phyloP scores from a whole-genome alignment of 2,888 invertebrate species.

The Choreutis nemorana region DNA sequence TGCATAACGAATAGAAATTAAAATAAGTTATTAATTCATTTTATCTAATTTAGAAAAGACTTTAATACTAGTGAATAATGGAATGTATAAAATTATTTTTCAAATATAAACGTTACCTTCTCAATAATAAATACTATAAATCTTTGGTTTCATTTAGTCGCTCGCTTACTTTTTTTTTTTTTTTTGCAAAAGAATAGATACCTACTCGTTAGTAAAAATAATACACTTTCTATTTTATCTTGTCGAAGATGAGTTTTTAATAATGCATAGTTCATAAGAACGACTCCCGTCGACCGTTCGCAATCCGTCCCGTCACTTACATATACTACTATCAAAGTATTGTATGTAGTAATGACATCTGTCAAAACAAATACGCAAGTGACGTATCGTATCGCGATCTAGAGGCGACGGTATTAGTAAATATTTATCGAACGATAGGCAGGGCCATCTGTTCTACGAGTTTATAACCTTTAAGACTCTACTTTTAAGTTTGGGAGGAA shows the following conservation, averaged over 20 bases:
- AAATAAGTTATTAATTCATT: slow-evolving; percentile 10
- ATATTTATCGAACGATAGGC: too few relatives aligned
- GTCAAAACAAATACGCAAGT: too few relatives aligned
- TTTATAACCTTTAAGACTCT: too few relatives aligned
- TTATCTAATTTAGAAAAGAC: slow-evolving; percentile 11
- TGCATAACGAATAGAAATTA: slow-evolving; percentile 13
- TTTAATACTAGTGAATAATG: slow-evolving; percentile 22
- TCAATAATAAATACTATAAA: slow-evolving; percentile 62
- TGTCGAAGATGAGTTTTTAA: slow-evolving; percentile 17
- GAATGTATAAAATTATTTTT: slow-evolving; percentile 57
- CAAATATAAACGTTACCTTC: slow-evolving; percentile 47
- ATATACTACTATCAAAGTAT: too few relatives aligned
- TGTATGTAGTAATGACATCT: too few relatives aligned
- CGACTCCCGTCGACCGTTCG: slow-evolving; percentile 16
- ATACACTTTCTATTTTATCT: too few relatives aligned
- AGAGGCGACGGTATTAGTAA: too few relatives aligned
- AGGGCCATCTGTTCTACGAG: too few relatives aligned
- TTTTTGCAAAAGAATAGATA: slow-evolving; percentile 20
- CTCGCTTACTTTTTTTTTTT: slow-evolving; percentile 32
- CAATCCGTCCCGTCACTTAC: too few relatives aligned
- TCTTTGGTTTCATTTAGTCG: slow-evolving; percentile 62
- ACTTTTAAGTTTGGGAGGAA: too few relatives aligned
- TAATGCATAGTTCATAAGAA: slow-evolving; percentile 26
- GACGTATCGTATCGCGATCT: too few relatives aligned
- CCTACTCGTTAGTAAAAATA: slow-evolving; percentile 5